These are phyloP conservation scores for Chinchilla lanigera DNA, from an alignment of 2,113 vertebrate species.

Conservation along the genomic window DNA sequence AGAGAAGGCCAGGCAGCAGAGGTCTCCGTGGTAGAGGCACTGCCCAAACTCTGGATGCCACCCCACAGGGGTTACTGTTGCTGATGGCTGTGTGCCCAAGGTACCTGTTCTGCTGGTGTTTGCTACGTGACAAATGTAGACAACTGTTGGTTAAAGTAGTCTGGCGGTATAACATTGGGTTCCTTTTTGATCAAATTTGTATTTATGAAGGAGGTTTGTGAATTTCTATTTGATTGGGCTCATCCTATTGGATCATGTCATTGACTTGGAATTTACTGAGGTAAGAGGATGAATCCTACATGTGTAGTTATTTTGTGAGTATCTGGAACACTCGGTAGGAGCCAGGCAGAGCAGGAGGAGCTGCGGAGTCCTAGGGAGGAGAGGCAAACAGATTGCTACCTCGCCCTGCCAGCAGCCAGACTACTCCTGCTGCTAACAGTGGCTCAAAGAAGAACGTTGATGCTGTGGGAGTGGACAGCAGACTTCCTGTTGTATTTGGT, in stretches of 20 bases:
- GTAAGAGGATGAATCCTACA: background rate
- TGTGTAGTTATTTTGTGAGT: background rate
- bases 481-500: background rate
- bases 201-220: background rate
- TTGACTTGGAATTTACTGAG: background rate
- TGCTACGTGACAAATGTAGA: background rate
- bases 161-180: background rate
- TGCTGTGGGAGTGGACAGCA: background rate
- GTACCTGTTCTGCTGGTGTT: background rate
- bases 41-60: background rate
- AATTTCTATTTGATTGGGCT: background rate
- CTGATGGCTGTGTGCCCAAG: too few relatives aligned
- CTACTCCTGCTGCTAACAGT: background rate
- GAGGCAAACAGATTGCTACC: background rate
- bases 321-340: background rate
- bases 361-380: background rate
- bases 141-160: background rate
- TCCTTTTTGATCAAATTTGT: background rate
- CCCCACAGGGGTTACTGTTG: too few relatives aligned
- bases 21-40: too few relatives aligned
- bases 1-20: background rate
- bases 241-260: background rate
- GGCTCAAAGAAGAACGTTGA: background rate
- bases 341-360: background rate
- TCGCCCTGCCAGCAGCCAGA: fast-evolving